A percentile compares a stretch with the other conserved stretches of the same genome.
phyloP scores from a whole-genome alignment of 2,113 vertebrate genomes.

The Manacus vitellinus region DNA sequence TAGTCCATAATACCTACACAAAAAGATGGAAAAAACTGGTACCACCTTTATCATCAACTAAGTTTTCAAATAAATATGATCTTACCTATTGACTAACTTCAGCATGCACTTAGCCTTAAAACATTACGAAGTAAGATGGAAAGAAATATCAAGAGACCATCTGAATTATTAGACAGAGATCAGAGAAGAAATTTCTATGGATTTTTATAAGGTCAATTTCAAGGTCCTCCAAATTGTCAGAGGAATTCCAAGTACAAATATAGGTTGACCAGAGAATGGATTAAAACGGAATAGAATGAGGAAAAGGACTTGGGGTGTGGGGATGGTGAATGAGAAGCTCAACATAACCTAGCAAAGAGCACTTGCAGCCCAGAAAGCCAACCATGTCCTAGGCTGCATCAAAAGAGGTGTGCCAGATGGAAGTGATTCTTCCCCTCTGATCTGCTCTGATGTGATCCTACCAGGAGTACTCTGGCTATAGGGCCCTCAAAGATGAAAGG shows the following conservation, averaged over 20 bases:
- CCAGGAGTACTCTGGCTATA: not conserved
- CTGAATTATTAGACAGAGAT: not conserved
- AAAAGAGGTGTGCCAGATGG: fast-evolving
- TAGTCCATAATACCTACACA: not conserved
- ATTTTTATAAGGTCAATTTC: not conserved
- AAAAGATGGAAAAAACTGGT: not conserved
- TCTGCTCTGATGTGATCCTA: not conserved
- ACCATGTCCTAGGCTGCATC: not conserved
- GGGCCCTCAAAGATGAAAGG: not conserved
- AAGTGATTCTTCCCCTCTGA: not conserved
- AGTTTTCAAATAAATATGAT: not conserved
- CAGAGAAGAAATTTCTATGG: not conserved
- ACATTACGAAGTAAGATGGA: not conserved
- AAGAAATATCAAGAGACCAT: not conserved
- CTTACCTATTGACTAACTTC: not conserved
- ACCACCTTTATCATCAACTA: not conserved
- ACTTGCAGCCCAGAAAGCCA: not conserved
- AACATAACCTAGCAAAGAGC: not conserved
- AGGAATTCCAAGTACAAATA: not conserved
- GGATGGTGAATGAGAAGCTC: too few species aligned
- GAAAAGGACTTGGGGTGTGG: not conserved
- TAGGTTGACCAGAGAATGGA: not conserved
- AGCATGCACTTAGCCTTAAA: not conserved
- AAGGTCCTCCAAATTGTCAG: not conserved
- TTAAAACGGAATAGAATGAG: not conserved